Base-by-base conservation (phyloP, 2,113 vertebrate species). In the Sander lucioperca region DNA sequence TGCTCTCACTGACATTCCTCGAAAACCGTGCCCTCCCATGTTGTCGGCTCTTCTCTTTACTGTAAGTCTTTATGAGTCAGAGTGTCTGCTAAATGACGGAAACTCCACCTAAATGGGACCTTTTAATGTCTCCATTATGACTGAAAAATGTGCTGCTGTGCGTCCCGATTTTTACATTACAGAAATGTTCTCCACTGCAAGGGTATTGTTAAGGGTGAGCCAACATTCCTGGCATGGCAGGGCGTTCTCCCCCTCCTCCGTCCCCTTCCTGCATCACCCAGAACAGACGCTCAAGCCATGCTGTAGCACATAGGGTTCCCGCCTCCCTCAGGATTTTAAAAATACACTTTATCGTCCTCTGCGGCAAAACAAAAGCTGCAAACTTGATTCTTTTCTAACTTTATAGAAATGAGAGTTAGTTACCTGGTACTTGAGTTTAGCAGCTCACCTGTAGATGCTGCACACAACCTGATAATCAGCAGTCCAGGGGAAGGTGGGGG, bases 181-280 rank as follows among this genome's bases (percentile, higher is more conserved):
- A 73, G 47, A 73, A 72, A n/a, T 19, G 21, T 69, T 84, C 33
- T 47, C 21, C 19, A 23, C 23, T 75, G 65, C 13, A 8, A 76
- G 78, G 15, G 18, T 43, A 79, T 85, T 89, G 77, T 84, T 64
- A 23, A 33, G 70, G 6, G n/a, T 68, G 77, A 79, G 82, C 77
- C 72, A 85, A 88, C 90, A 93, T 92, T 92, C 91, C 85, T 86
- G 33, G 62, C 56, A 79, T 85, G 88, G 85, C 85, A 80, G 16
- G 43, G 25, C 75, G 16, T 50, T 30, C 50, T 21, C 59, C 51
- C 27, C 57, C 51, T 36, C 27, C 61, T 62, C 27, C 79, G 39
- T 27, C 56, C 47, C 71, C 62, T 86, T 64, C 80, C 77, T 64
- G 58, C 83, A 82, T 76, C 77, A 77, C 74, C 67, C 77, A 84